Conservation (phyloP, 2,797 vertebrate species). For the Chaunax sp. region DNA sequence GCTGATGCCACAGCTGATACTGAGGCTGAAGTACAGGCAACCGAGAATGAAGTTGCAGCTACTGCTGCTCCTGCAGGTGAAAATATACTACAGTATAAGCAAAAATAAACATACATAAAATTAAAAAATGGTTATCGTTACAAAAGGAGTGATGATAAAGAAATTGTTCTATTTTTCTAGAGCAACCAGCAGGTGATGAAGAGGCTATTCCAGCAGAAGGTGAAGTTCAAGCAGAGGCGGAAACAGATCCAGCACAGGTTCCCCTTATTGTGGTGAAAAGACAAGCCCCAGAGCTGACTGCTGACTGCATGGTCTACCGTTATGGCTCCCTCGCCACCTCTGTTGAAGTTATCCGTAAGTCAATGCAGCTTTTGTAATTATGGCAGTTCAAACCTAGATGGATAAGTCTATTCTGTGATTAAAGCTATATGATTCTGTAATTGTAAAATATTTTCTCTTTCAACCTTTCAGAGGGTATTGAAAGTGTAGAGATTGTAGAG, state of each 20-base stretch:
- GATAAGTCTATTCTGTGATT: not conserved
- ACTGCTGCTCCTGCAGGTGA: conserved; percentile 71
- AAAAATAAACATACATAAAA: not conserved
- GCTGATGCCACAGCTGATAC: conserved; percentile 29
- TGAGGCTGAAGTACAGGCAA: conserved; percentile 69
- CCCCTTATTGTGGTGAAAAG: conserved; percentile 87
- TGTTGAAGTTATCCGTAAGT: conserved; percentile 91
- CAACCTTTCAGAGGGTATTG: conserved; percentile 88
- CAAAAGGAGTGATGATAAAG: not conserved
- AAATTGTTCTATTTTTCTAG: not conserved
- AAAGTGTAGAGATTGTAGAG: conserved; percentile 92
- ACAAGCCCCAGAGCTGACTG: conserved; percentile 83
- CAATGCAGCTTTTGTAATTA: not conserved
- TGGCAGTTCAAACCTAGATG: not conserved
- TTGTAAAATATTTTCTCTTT: conserved; percentile 19
- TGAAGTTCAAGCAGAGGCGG: conserved; percentile 62
- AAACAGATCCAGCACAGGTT: conserved; percentile 69
- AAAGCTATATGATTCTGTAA: not conserved
- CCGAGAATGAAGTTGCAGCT: conserved; percentile 65
- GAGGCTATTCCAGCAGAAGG: conserved; percentile 49
- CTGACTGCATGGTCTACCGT: conserved; percentile 89
- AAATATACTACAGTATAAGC: not conserved
- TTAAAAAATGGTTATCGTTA: not conserved
- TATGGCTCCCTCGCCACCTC: conserved; percentile 90
- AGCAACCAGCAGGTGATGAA: conserved; percentile 39